Base-by-base conservation (phyloP, 2,113 vertebrate species). In the Neofelis nebulosa region DNA sequence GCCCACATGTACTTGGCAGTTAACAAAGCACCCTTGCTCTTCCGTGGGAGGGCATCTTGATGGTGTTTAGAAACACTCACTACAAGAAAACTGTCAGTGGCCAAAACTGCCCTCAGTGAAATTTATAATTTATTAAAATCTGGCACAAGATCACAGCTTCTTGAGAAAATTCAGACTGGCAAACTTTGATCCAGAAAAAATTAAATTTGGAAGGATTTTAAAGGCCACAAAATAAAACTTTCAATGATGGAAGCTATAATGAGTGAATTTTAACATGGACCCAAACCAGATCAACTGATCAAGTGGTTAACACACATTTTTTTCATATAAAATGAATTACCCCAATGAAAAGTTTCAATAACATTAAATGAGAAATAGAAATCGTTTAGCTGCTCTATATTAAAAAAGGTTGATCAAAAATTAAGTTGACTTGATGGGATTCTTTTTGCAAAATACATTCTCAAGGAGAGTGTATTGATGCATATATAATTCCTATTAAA, bases 401-500 rank as follows among this genome's bases (percentile, higher is more conserved):
- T 85, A 4, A 76, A 94, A 96, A 93, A 81, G 76, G 94, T 45
- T 84, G 89, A 91, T 91, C 23, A 91, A 89, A 96, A 95, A 71
- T 80, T 92, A 92, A 94, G 65, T 91, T 36, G 90, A 29, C 61
- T 96, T 65, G 94, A 96, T 68, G 61, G 29, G 85, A 68, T 90
- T 91, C n/a, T 87, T 79, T 95, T 81, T 71, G 91, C 50, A 94
- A 95, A 97, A 94, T 31, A 38, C 13, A 69, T 94, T 94, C 61
- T 98, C 78, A 50, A 38, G 76, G 84, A 96, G 73, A 82, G 16
- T 86, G 88, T 89, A 87, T 90, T 57, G 78, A 57, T 85, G 21
- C 33, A 65, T 61, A 52, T 79, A 36, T 55, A 92, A 68, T 79
- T 91, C 21, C 63, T 27, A 92, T 92, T 78, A 95, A 98, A 96